These are phyloP conservation scores for Drosophila kambysellisi DNA, from an alignment of 2,888 invertebrate species.

Conservation along the genomic window DNA sequence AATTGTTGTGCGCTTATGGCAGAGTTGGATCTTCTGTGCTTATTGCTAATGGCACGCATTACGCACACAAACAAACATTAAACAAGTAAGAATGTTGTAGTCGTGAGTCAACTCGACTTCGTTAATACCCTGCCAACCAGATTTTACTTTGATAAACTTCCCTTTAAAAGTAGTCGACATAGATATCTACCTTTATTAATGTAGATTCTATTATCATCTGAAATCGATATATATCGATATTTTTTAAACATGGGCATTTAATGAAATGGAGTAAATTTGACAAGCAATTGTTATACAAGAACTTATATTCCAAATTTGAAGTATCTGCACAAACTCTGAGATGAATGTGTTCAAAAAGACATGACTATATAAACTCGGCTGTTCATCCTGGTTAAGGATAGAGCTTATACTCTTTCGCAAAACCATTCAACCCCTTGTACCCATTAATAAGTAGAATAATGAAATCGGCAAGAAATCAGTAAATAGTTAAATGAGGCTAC, in stretches of 20 bases:
- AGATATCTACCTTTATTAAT: not conserved
- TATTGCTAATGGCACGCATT: conserved; percentile 9
- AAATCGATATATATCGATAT: not conserved
- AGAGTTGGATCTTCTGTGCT: conserved; percentile 12
- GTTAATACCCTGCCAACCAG: not conserved
- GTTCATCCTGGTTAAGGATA: not conserved
- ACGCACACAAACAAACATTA: not conserved
- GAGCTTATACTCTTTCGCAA: not conserved
- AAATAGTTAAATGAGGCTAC: no score
- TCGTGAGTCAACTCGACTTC: not conserved
- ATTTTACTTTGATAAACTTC: not conserved
- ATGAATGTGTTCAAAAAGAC: not conserved
- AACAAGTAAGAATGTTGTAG: not conserved
- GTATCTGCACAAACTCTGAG: no score
- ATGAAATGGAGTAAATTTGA: not conserved
- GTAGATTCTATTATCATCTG: not conserved
- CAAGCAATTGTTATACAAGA: not conserved
- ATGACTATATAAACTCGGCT: not conserved
- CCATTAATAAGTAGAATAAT: not conserved
- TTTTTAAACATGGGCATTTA: not conserved
- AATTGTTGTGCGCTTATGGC: conserved; percentile 58
- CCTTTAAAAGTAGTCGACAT: not conserved
- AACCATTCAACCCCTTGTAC: not conserved
- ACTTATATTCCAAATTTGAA: no score
- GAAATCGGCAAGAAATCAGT: not conserved